These are phyloP conservation scores for Spongilla lacustris DNA, from an alignment of 37 sponge, comb jelly and placozoan species.

Conservation along the genomic window DNA sequence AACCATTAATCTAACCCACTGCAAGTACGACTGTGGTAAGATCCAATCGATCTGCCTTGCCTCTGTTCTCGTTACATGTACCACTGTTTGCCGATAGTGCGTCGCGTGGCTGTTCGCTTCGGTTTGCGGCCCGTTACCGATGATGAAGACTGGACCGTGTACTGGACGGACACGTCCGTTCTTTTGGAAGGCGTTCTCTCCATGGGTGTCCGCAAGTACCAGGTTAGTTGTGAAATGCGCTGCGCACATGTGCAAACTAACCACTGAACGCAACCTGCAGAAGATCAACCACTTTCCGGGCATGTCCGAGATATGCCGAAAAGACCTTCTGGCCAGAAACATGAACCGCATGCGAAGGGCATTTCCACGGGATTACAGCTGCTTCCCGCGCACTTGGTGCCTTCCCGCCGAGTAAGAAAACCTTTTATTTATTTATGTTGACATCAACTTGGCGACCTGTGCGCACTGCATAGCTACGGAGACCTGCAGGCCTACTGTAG, in stretches of 20 bases:
- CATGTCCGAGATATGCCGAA: constrained; percentile 98
- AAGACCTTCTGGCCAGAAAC: constrained; percentile 94
- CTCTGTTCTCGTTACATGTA: background rate
- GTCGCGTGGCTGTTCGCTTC: constrained; percentile 80
- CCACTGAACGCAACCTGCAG: constrained; percentile 39
- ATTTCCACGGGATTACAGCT: constrained; percentile 96
- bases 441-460: background rate
- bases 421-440: background rate
- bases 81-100: constrained; percentile 64
- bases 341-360: constrained; percentile 94
- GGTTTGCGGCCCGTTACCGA: constrained; percentile 84
- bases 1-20: constrained; percentile 78
- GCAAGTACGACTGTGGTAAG: constrained; percentile 98
- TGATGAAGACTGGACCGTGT: constrained; percentile 87
- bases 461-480: constrained; percentile 59
- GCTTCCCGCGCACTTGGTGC: constrained; percentile 93
- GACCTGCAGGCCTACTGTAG: constrained; percentile 88
- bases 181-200: constrained; percentile 84
- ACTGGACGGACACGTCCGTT: constrained; percentile 93
- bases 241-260: background rate
- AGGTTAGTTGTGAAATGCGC: constrained; percentile 61
- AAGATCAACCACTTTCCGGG: constrained; percentile 99
- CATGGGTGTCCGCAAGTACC: constrained; percentile 85
- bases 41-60: background rate
- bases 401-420: constrained; percentile 97